Evolutionary conservation across 2,797 vertebrate species (phyloP).

Genomic region (Anomalospiza imberbis): DNA sequence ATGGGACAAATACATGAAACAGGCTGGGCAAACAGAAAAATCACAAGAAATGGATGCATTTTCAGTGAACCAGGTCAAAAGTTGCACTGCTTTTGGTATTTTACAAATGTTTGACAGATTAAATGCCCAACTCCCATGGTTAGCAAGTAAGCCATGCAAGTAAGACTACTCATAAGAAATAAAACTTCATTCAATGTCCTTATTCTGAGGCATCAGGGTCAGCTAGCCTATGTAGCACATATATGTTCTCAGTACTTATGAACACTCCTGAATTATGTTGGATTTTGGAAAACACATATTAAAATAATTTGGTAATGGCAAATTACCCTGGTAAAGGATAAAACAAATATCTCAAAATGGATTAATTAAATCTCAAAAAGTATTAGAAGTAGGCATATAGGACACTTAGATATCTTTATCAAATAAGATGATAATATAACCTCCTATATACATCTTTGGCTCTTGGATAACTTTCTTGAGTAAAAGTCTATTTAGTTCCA

Average conservation of each 20-base stretch:
- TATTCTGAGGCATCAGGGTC: conserved; percentile 27
- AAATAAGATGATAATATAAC: not conserved
- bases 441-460: not conserved
- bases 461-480: not conserved
- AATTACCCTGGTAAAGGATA: not conserved
- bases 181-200: conserved; percentile 46
- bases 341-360: not conserved
- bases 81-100: conserved; percentile 63
- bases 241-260: not conserved
- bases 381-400: not conserved
- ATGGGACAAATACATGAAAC: conserved; percentile 47
- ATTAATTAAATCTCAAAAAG: not conserved
- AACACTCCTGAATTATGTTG: not conserved
- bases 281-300: conserved; percentile 13
- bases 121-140: conserved; percentile 64
- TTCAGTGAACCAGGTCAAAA: conserved; percentile 70
- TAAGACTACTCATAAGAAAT: conserved; percentile 52
- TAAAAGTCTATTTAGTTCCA: not conserved
- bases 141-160: conserved; percentile 55
- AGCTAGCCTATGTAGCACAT: not conserved
- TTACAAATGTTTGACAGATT: conserved; percentile 74
- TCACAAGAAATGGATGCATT: conserved; percentile 35
- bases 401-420: not conserved
- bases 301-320: not conserved
- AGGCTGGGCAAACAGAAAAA: conserved; percentile 46